Conservation (phyloP, 2,113 vertebrate species). For the Pachyramphus minor region DNA sequence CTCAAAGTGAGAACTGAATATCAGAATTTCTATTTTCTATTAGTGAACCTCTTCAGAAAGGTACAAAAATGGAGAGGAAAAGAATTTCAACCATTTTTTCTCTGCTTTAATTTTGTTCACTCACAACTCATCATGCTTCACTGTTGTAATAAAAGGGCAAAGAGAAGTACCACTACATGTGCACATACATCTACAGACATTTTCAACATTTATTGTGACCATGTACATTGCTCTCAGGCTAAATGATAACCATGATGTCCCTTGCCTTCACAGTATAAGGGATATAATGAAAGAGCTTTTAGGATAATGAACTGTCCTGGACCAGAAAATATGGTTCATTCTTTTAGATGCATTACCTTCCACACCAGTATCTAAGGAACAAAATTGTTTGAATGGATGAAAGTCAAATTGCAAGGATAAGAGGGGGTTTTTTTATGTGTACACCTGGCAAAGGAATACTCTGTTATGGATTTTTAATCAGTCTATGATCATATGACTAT, state of each 20-base stretch:
- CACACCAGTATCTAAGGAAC: background rate
- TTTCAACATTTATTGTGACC: background rate
- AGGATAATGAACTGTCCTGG: background rate
- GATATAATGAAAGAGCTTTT: constrained; percentile 12
- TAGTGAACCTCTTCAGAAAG: background rate
- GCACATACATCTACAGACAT: background rate
- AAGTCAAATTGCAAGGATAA: constrained; percentile 37
- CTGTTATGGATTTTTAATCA: constrained; percentile 3
- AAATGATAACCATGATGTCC: background rate
- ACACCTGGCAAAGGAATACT: background rate
- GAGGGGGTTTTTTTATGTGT: background rate
- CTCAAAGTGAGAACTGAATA: background rate
- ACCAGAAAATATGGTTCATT: background rate
- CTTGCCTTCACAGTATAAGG: background rate
- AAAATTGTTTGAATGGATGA: constrained; percentile 17
- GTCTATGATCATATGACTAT: background rate
- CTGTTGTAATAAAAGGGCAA: background rate
- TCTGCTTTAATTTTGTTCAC: background rate
- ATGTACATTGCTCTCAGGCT: background rate
- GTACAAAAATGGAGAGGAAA: background rate
- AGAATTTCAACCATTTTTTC: background rate
- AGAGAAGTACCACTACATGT: background rate
- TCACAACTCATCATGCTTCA: background rate
- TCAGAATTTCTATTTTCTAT: background rate
- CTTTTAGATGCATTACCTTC: constrained; percentile 14